Evolutionary conservation across 2,113 vertebrate species (phyloP).

Genomic region (Pelusios castaneus): DNA sequence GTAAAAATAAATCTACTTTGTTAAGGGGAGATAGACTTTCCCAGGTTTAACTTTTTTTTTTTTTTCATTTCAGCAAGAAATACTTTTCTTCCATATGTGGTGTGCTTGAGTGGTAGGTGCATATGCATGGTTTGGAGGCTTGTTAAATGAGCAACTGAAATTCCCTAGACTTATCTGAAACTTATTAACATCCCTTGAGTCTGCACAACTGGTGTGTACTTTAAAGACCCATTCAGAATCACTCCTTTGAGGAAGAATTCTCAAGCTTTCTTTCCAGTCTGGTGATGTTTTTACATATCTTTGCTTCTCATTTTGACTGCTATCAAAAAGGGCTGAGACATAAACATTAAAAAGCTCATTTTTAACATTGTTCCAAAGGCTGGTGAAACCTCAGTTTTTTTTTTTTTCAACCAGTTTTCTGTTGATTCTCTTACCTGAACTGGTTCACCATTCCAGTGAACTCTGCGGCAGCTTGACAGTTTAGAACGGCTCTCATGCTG

Average conservation of each 20-base stretch:
- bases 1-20: not conserved
- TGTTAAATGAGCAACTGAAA: not conserved
- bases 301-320: not conserved
- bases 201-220: not conserved
- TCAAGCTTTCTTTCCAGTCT: not conserved
- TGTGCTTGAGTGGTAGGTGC: not conserved
- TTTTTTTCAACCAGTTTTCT: not conserved
- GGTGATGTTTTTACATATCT: not conserved
- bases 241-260: not conserved
- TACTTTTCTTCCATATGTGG: not conserved
- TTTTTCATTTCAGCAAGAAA: not conserved
- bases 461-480: not conserved
- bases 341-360: not conserved
- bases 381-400: not conserved
- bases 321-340: not conserved
- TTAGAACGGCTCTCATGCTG: not conserved
- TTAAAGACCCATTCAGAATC: not conserved
- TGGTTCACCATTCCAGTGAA: not conserved
- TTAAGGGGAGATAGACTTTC: not conserved
- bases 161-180: not conserved
- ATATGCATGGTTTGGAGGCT: not conserved
- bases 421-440: not conserved
- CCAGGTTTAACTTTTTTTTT: not conserved
- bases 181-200: rapidly evolving
- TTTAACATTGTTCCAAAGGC: not conserved